Percentiles rank a stretch among this genome's conserved stretches.
Conservation (phyloP, 2,888 invertebrate genomes). For the Dermolepida albohirtum region DNA sequence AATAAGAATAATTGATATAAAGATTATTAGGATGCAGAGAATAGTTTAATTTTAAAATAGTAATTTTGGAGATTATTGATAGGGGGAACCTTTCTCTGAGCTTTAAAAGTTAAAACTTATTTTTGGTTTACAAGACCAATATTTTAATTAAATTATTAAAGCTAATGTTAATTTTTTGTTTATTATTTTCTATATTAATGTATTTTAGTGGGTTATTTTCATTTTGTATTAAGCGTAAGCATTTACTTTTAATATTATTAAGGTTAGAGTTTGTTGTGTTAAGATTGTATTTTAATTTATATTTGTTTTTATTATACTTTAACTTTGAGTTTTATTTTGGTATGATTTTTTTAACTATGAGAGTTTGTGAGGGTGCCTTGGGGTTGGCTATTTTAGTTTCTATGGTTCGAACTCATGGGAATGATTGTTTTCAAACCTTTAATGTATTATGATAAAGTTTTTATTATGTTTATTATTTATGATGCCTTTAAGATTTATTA, state of each 20-base stretch:
- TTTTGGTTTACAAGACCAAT: too few relatives aligned
- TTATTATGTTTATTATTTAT: conserved; percentile 67
- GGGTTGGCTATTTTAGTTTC: conserved; percentile 71
- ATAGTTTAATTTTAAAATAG: too few relatives aligned
- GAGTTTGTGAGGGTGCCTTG: conserved; percentile 75
- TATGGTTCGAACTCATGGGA: conserved; percentile 73
- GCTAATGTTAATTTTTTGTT: too few relatives aligned
- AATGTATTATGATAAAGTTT: conserved; percentile 72
- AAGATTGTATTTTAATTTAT: conserved; percentile 68
- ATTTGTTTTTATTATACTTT: conserved; percentile 66
- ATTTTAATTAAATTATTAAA: conserved; percentile 77
- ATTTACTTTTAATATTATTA: conserved; percentile 70
- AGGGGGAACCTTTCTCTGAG: too few relatives aligned
- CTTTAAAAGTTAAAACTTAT: too few relatives aligned
- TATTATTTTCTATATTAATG: too few relatives aligned
- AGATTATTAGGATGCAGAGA: too few relatives aligned
- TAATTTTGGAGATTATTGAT: too few relatives aligned
- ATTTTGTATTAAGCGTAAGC: too few relatives aligned
- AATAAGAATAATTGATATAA: too few relatives aligned
- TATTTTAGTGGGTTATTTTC: too few relatives aligned
- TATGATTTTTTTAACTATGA: conserved; percentile 73
- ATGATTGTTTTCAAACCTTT: conserved; percentile 74
- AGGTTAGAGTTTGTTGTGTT: conserved; percentile 73
- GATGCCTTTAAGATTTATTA: conserved; percentile 68
- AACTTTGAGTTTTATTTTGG: conserved; percentile 69